Percentiles rank a stretch among this genome's conserved stretches.
Evolutionary conservation across 2,797 vertebrate species (phyloP).

Genomic region (Borostomias antarcticus): DNA sequence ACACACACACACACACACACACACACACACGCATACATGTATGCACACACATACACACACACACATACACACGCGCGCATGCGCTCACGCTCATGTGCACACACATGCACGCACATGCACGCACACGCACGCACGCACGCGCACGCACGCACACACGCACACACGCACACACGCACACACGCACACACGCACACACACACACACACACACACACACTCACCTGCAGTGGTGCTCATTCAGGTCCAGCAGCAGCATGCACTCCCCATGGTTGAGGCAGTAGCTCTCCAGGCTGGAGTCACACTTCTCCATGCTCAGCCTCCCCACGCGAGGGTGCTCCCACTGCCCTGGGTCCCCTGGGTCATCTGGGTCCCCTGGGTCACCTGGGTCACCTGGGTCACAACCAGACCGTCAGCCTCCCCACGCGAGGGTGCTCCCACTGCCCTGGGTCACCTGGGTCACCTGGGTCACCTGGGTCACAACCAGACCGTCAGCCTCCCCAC

Average conservation of each 20-base stretch:
- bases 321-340: conserved; percentile 41
- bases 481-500: too few relatives aligned
- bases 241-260: conserved; percentile 69
- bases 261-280: conserved; percentile 68
- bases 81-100: too few relatives aligned
- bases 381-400: too few relatives aligned
- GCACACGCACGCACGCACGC: too few relatives aligned
- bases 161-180: too few relatives aligned
- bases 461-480: too few relatives aligned
- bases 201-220: conserved; percentile 43
- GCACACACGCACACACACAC: conserved; percentile 16
- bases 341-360: not conserved
- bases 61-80: too few relatives aligned
- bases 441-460: too few relatives aligned
- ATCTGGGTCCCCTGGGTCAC: too few relatives aligned
- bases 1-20: too few relatives aligned
- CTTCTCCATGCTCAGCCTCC: conserved; percentile 34
- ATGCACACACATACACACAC: conserved; percentile 16
- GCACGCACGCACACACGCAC: too few relatives aligned
- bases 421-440: conserved; percentile 33
- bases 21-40: not conserved
- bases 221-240: conserved; percentile 65
- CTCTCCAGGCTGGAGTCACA: conserved; percentile 54
- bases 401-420: fast-evolving
- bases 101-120: too few relatives aligned